These are phyloP conservation scores for Tortrix viridana DNA, from an alignment of 2,888 invertebrate species.

Conservation along the genomic window DNA sequence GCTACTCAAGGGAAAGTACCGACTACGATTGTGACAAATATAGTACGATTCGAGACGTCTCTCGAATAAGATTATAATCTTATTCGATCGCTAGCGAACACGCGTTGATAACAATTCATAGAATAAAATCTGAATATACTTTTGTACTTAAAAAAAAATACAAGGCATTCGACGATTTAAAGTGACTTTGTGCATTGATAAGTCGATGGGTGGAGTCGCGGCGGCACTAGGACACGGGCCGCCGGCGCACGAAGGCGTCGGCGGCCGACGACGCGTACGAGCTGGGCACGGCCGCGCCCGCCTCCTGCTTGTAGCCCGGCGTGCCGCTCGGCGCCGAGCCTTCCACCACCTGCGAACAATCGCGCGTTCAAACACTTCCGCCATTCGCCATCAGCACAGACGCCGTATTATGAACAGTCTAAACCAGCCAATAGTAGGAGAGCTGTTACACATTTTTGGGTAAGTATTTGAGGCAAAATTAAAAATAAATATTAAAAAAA, in stretches of 20 bases:
- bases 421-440: too few relatives aligned
- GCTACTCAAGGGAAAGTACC: slow-evolving; percentile 4
- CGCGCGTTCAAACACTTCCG: slow-evolving; percentile 10
- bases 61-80: too few relatives aligned
- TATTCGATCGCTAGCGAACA: slow-evolving; percentile 2
- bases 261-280: slow-evolving; percentile 77
- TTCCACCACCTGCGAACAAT: slow-evolving; percentile 85
- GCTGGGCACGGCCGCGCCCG: slow-evolving; percentile 71
- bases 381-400: too few relatives aligned
- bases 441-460: too few relatives aligned
- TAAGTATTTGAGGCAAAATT: too few relatives aligned
- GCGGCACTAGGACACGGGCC: slow-evolving; percentile 59
- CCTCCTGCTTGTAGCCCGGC: slow-evolving; percentile 76
- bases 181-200: slow-evolving; percentile 64
- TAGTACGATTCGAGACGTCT: slow-evolving; percentile 19
- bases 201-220: neutral
- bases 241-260: slow-evolving; percentile 76
- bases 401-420: too few relatives aligned
- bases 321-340: slow-evolving; percentile 63
- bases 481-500: too few relatives aligned
- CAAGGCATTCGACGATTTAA: slow-evolving; percentile 66
- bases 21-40: slow-evolving; percentile 30
- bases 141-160: slow-evolving; percentile 70
- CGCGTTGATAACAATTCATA: slow-evolving; percentile 52
- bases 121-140: slow-evolving; percentile 54